phyloP scores from a whole-genome alignment of 2,113 vertebrate genomes.

The Syngnathoides biaculeatus region DNA sequence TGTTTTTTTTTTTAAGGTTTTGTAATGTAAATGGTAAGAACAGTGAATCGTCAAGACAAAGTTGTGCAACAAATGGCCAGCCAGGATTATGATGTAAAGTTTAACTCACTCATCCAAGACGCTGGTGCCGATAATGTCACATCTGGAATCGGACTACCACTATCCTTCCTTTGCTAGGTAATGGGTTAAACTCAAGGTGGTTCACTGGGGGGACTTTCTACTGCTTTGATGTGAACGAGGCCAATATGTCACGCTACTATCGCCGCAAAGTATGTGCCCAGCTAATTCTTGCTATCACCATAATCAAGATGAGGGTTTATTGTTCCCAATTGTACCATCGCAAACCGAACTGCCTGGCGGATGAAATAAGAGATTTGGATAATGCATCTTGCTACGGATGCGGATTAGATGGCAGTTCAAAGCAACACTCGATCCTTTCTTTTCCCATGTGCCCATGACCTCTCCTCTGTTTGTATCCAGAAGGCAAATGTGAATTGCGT shows the following conservation, averaged over 20 bases:
- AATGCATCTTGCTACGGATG: constrained; percentile 13
- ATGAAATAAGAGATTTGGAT: constrained; percentile 19
- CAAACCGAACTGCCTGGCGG: background rate
- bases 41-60: too few species aligned
- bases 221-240: background rate
- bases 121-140: background rate
- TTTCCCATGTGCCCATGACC: constrained; percentile 24
- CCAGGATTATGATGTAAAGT: background rate
- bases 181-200: background rate
- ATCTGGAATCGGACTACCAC: background rate
- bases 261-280: background rate
- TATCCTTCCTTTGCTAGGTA: background rate
- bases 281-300: constrained; percentile 3
- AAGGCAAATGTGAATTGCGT: constrained; percentile 48
- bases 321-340: constrained; percentile 2
- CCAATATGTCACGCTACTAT: background rate
- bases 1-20: too few species aligned
- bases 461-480: constrained; percentile 14
- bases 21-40: too few species aligned
- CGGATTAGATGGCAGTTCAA: constrained; percentile 7
- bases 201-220: background rate
- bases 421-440: constrained; percentile 16
- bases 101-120: background rate
- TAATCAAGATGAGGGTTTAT: constrained; percentile 6
- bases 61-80: background rate